Base-by-base conservation (phyloP, 1,140 invertebrate species). In the Platorchestia sp. region DNA sequence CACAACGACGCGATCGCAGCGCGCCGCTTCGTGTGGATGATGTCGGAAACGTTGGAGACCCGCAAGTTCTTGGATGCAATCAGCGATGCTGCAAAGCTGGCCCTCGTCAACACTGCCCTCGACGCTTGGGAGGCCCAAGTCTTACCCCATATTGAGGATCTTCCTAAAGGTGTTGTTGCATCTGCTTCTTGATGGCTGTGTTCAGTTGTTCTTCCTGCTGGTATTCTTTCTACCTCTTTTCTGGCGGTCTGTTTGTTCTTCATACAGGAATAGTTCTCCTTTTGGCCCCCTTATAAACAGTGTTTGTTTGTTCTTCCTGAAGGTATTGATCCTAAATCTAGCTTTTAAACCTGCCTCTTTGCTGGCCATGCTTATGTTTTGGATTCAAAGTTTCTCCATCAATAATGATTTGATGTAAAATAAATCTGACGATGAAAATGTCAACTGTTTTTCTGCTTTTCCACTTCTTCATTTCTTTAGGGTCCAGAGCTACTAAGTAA, bases 141-240 rank as follows among this genome's bases (percentile, higher is more conserved):
- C 91, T n/a, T 93, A 44, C 91, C 91, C 3, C 43, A 44, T 19
- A 6, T 93, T 6, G 40, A 45, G 45, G 40, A 45, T 5, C 91
- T 93, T 45, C 91, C 91, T 93, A 45, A 93, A 93, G 91, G 91
- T 93, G 10, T 27, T 43, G 41, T 90, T 90, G 19, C 87, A 7
- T 14, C 86, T 7, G 7, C 5, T 87, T 42, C 86, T 5, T 87
- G 41, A 6, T 90, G 22, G 87, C 41, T 43, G 3, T 27, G 41
- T 3, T 14, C 36, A 36, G 0, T 42, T 41, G 87, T 1, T 41
- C 44, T 43, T 90, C 10, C 87, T 90, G 36, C 0, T 42, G 44
- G 5, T 90, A 90, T 36, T 75, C n/a, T n/a, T n/a, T n/a, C n/a
- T n/a, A n/a, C n/a, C n/a, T n/a, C n/a, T n/a, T n/a, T n/a, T n/a